Base-by-base conservation (phyloP, 2,888 invertebrate species). In the Chalcis sispes region DNA sequence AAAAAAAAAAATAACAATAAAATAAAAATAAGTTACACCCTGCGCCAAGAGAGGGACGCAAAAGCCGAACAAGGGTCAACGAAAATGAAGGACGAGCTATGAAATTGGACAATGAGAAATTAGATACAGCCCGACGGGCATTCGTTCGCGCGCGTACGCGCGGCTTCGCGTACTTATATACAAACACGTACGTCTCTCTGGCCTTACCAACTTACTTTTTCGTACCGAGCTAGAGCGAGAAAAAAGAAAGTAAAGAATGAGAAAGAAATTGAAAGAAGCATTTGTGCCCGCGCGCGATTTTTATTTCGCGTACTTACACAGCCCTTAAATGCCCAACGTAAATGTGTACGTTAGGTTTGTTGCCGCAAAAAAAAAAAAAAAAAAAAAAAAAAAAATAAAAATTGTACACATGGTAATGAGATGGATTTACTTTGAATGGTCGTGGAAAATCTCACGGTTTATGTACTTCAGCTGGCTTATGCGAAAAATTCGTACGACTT, bases 61-160 rank as follows among this genome's bases (percentile, higher is more conserved):
- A n/a, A n/a, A n/a, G n/a, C n/a, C n/a, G 40, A 71, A 72, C 70
- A 76, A 78, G 79, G 80, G 77, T 72, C 56, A 59, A 72, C 61
- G 69, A 64, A 67, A 79, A 42, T 61, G 70, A 80, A 59, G 74
- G 72, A 71, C 73, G 71, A 79, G 80, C 81, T 79, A 82, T 81
- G 81, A 79, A 82, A 80, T 82, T 75, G 81, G 81, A 83, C 85
- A 84, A 84, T 85, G 81, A 84, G 85, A 85, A 84, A 86, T 85
- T 82, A 82, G 82, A 82, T 84, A 82, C 83, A 83, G 58, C 27
- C 50, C 15, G 48, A 5, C 36, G 69, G 70, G 32, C 42, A n/a
- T n/a, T n/a, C 15, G 40, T 5, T 27, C 23, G 20, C 2, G 40
- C n/a, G n/a, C n/a, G n/a, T n/a, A n/a, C n/a, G n/a, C n/a, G 61